A percentile compares a stretch with the other conserved stretches of the same genome.
Evolutionary conservation across 2,113 vertebrate genomes (phyloP).

Genomic region (Centropristis striata): DNA sequence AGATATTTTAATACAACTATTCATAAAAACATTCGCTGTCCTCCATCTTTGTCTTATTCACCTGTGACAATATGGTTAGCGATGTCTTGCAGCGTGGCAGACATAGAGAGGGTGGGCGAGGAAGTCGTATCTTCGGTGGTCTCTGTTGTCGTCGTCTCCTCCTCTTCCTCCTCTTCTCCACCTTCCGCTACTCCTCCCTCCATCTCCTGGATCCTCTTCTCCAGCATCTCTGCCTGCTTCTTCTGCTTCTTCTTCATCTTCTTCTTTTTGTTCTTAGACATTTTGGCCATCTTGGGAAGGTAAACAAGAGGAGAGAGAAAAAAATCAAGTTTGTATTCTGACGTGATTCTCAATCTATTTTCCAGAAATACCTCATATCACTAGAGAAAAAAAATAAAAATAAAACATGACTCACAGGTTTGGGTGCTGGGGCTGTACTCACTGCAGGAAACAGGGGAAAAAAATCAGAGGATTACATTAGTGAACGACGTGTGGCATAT

Average conservation of each 20-base stretch:
- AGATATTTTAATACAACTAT: background rate
- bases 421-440: conserved; percentile 95
- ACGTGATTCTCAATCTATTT: background rate
- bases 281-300: conserved; percentile 89
- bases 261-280: conserved; percentile 99
- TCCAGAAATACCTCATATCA: background rate
- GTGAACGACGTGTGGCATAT: conserved; percentile 34
- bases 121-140: conserved; percentile 83
- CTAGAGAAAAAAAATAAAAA: background rate
- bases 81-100: conserved; percentile 73
- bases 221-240: conserved; percentile 94
- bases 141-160: conserved; percentile 84
- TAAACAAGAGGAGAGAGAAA: background rate
- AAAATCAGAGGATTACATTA: conserved; percentile 35
- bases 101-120: conserved; percentile 61
- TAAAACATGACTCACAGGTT: conserved; percentile 90
- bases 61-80: conserved; percentile 64
- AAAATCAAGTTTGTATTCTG: background rate
- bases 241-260: conserved; percentile 98
- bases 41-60: conserved; percentile 35
- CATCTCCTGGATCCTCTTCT: conserved; percentile 94
- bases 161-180: conserved; percentile 67
- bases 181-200: conserved; percentile 86
- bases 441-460: conserved; percentile 83
- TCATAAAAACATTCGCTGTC: background rate